Conservation (phyloP, 2,888 invertebrate species). For the Didymodactylos carnosus region DNA sequence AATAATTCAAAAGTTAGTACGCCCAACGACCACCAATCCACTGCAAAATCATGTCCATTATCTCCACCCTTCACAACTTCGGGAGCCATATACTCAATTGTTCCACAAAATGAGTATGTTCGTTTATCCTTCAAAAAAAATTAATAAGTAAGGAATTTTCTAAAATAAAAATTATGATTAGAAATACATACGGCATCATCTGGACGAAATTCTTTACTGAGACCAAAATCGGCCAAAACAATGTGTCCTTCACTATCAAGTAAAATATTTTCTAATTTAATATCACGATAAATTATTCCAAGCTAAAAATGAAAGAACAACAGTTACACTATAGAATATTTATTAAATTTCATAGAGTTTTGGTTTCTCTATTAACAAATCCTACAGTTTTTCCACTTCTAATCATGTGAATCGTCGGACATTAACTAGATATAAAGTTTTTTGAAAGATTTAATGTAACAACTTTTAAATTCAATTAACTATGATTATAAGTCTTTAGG, state of each 20-base stretch:
- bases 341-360: no score
- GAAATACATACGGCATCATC: slow-evolving; percentile 38
- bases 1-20: slow-evolving; percentile 83
- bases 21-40: slow-evolving; percentile 97
- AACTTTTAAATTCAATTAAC: no score
- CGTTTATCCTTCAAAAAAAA: slow-evolving; percentile 42
- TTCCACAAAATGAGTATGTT: slow-evolving; percentile 91
- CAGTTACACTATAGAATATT: slow-evolving; percentile 37
- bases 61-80: slow-evolving; percentile 58
- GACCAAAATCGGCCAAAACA: slow-evolving; percentile 85
- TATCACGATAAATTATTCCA: slow-evolving; percentile 88
- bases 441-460: no score
- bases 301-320: slow-evolving; percentile 38
- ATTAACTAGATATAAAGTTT: no score
- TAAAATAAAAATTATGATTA: slow-evolving; percentile 23
- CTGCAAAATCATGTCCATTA: slow-evolving; percentile 80
- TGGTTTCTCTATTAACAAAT: no score
- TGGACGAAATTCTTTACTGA: slow-evolving; percentile 73
- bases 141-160: not conserved
- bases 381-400: no score
- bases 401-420: no score
- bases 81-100: slow-evolving; percentile 94
- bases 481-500: no score
- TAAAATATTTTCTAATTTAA: slow-evolving; percentile 86
- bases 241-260: slow-evolving; percentile 82